Evolutionary conservation across 2,113 vertebrate species (phyloP), one percentile per base, ranked within the genome.

Genomic region (Callocephalon fimbriatum): DNA sequence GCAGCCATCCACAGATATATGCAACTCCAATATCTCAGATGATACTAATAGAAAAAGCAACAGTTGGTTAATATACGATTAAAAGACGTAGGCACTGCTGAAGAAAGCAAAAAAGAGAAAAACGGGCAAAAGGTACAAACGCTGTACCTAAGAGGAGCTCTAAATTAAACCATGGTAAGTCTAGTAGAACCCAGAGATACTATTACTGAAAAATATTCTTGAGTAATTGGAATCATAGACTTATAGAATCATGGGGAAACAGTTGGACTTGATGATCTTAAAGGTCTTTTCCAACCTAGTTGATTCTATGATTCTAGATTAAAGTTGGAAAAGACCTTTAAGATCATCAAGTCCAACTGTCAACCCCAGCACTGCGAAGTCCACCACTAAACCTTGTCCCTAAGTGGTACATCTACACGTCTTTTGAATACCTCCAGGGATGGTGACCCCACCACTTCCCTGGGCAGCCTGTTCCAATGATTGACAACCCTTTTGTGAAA

Each of bases 31-130:
- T 53, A 53, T 63, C 88, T 86, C 82, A 88, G 88, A 86, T 12
- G 16, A 67, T 90, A 56, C 18, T 59, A 92, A 80, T 80, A 86
- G 88, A 72, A 68, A 73, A 40, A 38, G 37, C 22, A 77, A 37
- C 27, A 86, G n/a, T 88, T 93, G 77, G 14, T 75, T 88, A 93
- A 86, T 75, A 92, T 88, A 90, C 71, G 29, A 81, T 92, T 51
- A 97, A 76, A 86, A 93, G 75, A 96, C 95, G 79, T 51, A 88
- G 47, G 38, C n/a, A 72, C 37, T 9, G 2, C 54, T 94, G 47
- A 90, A 84, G 54, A 65, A 92, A 86, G 25, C 5, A 71, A 54
- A 70, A 74, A 50, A 63, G n/a, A 66, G 26, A 80, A 80, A 83
- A 73, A 50, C 17, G 3, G 22, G 15, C 38, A 67, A 53, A 66